Conservation (phyloP, 92 coral and sea anemone species). For the Porites evermanni region DNA sequence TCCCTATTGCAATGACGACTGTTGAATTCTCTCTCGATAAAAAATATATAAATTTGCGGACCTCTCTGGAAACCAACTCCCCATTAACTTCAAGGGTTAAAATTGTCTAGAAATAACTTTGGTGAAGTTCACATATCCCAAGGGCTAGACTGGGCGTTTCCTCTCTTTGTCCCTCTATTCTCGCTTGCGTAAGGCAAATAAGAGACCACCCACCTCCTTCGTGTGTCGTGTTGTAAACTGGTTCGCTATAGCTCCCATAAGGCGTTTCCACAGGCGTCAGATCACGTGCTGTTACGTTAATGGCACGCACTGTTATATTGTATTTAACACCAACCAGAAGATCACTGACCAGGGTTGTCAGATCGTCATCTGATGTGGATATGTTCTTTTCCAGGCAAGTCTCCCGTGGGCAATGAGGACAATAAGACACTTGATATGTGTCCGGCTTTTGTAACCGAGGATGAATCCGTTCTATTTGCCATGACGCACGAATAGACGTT, state of each 20-base stretch:
- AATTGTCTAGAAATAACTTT: too few relatives aligned
- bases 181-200: neutral
- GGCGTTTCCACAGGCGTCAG: neutral
- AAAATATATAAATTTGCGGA: too few relatives aligned
- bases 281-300: constrained; percentile 28
- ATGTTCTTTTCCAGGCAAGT: neutral
- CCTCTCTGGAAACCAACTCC: too few relatives aligned
- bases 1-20: too few relatives aligned
- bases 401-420: neutral
- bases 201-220: constrained; percentile 57
- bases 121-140: too few relatives aligned
- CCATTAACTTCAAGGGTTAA: too few relatives aligned
- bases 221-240: constrained; percentile 33
- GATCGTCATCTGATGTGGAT: neutral
- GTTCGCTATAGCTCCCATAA: constrained; percentile 55
- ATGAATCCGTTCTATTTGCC: neutral
- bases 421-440: neutral
- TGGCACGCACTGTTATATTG: constrained; percentile 39
- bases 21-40: too few relatives aligned
- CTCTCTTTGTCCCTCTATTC: neutral
- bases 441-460: neutral
- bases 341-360: constrained; percentile 5
- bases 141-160: too few relatives aligned
- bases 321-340: constrained; percentile 17
- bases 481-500: constrained; percentile 34